Base-by-base conservation (phyloP, 2,888 invertebrate species). In the Bimastos eiseni region DNA sequence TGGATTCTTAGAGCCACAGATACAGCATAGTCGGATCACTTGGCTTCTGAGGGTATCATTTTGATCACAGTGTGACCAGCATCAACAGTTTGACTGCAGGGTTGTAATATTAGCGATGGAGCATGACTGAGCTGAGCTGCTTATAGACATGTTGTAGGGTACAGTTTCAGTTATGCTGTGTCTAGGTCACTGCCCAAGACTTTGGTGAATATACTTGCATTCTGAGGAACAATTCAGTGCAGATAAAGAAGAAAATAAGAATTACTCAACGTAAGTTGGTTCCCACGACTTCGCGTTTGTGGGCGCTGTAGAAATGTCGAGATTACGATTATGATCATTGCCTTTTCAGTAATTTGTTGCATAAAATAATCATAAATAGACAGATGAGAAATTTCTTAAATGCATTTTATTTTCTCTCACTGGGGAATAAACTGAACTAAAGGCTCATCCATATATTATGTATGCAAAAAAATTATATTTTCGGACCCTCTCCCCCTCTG, bases 191-290 rank as follows among this genome's bases (percentile, higher is more conserved):
- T 86, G 34, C 86, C 34, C 21, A 86, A 86, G 86, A 86, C 37
- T 86, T 86, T 86, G 86, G 86, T 86, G 86, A 86, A 86, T 86
- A 86, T 86, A 37, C 86, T 37, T 86, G 86, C 86, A 86, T 86
- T 86, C 34, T 86, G 34, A 86, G 34, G 86, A 86, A 36, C 86
- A 34, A 19, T 86, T 37, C 37, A 86, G 8, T 86, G 37, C 86
- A 86, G 36, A 86, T 86, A 86, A 86, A 86, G 86, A 86, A 86
- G 86, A 86, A 86, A 86, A 86, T 86, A 36, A 34, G 86, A 86
- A 86, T 86, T 11, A 36, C 86, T 86, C 86, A 86, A 86, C 86
- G 86, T 86, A 37, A 86, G 86, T n/a, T n/a, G n/a, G n/a, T n/a
- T n/a, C n/a, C n/a, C n/a, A n/a, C n/a, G n/a, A n/a, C n/a, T n/a